A percentile compares a stretch with the other conserved stretches of the same genome.
Evolutionary conservation across 2,888 invertebrate genomes (phyloP).

Genomic region (Erebia palarica): DNA sequence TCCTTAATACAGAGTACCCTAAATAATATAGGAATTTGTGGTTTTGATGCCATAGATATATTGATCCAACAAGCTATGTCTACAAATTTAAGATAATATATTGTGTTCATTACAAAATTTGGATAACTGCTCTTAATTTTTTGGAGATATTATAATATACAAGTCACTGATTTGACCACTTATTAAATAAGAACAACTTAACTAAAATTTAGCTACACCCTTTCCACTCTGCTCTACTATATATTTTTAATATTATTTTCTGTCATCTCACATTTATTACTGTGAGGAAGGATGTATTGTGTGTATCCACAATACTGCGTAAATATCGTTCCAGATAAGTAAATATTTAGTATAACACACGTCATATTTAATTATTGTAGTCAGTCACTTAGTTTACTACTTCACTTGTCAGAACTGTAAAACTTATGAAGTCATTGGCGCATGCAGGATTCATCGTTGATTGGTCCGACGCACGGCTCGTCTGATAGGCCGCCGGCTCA

Average conservation of each 20-base stretch:
- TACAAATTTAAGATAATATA: neutral
- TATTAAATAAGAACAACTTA: neutral
- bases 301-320: no score
- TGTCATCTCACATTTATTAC: neutral
- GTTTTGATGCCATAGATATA: neutral
- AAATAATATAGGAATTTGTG: neutral
- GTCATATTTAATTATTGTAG: slow-evolving; percentile 5
- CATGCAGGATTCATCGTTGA: slow-evolving; percentile 54
- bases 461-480: slow-evolving; percentile 65
- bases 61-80: neutral
- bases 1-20: no score
- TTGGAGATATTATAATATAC: neutral
- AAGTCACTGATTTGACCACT: neutral
- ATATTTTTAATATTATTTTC: neutral
- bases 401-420: neutral
- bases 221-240: neutral
- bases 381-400: slow-evolving; percentile 25
- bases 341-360: neutral
- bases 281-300: no score
- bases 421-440: neutral
- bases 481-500: slow-evolving; percentile 54
- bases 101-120: neutral
- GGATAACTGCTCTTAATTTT: neutral
- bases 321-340: neutral
- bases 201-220: slow-evolving; percentile 2